These are phyloP conservation scores for Muschampia plurimacula DNA, from an alignment of 2,888 invertebrate genomes.

Conservation along the genomic window DNA sequence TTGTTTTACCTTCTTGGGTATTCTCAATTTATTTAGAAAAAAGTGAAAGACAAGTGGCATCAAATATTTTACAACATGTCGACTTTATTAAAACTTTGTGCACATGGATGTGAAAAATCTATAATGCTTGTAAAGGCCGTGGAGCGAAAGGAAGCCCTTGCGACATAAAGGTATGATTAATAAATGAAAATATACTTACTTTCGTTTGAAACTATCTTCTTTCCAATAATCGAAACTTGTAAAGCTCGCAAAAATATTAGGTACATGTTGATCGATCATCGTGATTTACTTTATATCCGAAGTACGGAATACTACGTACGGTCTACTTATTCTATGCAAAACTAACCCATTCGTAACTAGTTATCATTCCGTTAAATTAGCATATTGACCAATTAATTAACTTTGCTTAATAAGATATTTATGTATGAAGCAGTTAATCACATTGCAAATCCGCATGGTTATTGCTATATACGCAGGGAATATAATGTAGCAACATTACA, in stretches of 20 bases:
- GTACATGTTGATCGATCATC: too few species aligned
- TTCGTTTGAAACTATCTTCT: background rate
- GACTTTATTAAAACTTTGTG: constrained; percentile 29
- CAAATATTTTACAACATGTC: constrained; percentile 24
- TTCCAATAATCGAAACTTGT: too few species aligned
- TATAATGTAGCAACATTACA: constrained; percentile 13
- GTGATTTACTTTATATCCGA: background rate
- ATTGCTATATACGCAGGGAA: constrained; percentile 17
- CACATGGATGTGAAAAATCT: constrained; percentile 18
- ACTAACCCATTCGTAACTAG: constrained; percentile 18
- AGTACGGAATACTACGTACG: background rate
- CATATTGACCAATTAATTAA: constrained; percentile 33
- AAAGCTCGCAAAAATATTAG: too few species aligned
- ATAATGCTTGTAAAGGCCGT: constrained; percentile 19
- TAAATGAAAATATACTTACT: constrained; percentile 1
- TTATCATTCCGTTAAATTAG: constrained; percentile 21
- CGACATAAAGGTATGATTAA: constrained; percentile 21
- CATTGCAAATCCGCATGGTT: constrained; percentile 30
- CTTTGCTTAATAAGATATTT: constrained; percentile 25
- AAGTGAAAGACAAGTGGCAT: constrained; percentile 3
- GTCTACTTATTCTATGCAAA: background rate
- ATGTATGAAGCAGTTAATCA: constrained; percentile 27
- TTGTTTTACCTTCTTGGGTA: too few species aligned
- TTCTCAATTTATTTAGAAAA: constrained; percentile 5
- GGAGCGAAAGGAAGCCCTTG: background rate